These are phyloP conservation scores for Lagopus muta DNA, from an alignment of 2,113 vertebrate species.

Conservation along the genomic window DNA sequence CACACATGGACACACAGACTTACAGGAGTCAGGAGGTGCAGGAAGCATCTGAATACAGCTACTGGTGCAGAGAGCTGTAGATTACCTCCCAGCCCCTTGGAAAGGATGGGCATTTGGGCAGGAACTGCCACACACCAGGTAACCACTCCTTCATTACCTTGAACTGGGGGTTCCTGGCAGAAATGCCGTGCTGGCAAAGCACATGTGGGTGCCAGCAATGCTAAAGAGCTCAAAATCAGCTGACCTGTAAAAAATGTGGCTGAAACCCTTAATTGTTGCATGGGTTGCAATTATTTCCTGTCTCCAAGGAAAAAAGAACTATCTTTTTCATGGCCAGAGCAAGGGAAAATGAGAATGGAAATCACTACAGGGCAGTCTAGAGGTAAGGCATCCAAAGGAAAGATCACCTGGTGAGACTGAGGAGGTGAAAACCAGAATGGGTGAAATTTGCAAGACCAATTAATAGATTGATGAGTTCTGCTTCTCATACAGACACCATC, in stretches of 20 bases:
- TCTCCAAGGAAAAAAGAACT: constrained; percentile 17
- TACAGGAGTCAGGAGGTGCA: background rate
- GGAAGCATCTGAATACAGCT: background rate
- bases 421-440: background rate
- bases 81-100: background rate
- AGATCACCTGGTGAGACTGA: background rate
- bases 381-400: constrained; percentile 8
- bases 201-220: background rate
- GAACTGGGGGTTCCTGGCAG: background rate
- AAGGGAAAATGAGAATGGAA: background rate
- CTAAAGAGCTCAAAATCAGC: background rate
- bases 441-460: background rate
- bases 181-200: background rate
- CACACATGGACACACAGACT: accelerated
- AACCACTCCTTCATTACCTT: background rate
- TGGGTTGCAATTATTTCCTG: background rate
- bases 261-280: constrained; percentile 1
- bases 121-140: background rate
- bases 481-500: background rate
- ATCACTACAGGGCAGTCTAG: background rate
- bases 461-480: background rate
- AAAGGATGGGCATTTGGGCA: background rate
- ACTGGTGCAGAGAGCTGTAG: background rate
- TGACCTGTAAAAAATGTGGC: background rate
- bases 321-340: background rate